Evolutionary conservation across 1,140 invertebrate genomes (phyloP).

Genomic region (Aphelenchoides fujianensis): DNA sequence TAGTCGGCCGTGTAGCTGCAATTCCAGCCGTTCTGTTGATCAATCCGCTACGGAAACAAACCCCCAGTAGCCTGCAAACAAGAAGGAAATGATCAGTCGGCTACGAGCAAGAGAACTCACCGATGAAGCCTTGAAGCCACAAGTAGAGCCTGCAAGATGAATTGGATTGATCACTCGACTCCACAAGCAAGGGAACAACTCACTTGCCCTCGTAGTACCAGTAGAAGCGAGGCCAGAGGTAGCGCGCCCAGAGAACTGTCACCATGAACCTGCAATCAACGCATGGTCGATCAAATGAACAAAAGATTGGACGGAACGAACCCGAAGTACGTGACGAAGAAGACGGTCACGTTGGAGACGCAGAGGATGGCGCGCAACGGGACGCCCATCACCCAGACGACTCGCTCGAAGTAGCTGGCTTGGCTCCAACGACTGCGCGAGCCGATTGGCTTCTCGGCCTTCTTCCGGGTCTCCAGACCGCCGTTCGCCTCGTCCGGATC

Average conservation of each 20-base stretch:
- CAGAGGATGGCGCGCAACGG: constrained; percentile 54
- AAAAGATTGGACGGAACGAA: constrained; percentile 45
- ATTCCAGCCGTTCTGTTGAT: no score
- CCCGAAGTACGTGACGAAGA: constrained; percentile 60
- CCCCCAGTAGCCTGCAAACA: constrained; percentile 71
- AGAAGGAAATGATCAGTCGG: not conserved
- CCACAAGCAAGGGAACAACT: no score
- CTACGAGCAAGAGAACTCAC: constrained; percentile 52
- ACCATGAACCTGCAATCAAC: constrained; percentile 18
- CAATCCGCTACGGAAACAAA: no score
- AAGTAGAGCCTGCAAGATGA: no score
- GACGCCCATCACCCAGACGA: constrained; percentile 46
- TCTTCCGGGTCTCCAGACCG: not conserved
- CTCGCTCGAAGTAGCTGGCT: constrained; percentile 4
- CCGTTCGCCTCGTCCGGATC: not conserved
- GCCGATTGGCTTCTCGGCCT: not conserved
- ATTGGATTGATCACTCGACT: no score
- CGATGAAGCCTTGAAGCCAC: constrained; percentile 83
- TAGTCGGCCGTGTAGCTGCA: constrained; percentile 30
- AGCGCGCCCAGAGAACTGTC: constrained; percentile 19
- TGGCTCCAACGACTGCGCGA: constrained; percentile 27
- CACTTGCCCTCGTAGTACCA: constrained; percentile 81
- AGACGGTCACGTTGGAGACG: constrained; percentile 51
- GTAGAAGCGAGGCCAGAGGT: constrained; percentile 74
- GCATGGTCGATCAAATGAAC: constrained; percentile 14